phyloP scores from a whole-genome alignment of 2,888 invertebrate species.

The Tenthredo notha region DNA sequence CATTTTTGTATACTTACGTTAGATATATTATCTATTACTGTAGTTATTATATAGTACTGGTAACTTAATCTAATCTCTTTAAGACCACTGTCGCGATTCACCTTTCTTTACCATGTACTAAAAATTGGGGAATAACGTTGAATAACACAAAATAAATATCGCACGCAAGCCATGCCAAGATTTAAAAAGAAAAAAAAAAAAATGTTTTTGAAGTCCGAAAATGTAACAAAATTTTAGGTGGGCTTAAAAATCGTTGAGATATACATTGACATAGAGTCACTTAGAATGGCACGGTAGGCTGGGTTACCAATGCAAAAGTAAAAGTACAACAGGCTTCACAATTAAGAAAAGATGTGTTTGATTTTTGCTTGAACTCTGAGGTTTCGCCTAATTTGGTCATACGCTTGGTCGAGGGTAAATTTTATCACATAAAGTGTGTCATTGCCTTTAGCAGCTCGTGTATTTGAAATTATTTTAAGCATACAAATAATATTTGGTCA shows the following conservation, averaged over 20 bases:
- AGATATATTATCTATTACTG: conserved; percentile 26
- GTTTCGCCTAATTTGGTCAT: not conserved
- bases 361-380: not conserved
- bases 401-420: not conserved
- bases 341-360: not conserved
- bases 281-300: conserved; percentile 36
- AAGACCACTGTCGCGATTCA: not conserved
- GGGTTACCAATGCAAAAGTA: not conserved
- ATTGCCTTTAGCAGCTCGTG: not conserved
- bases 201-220: not conserved
- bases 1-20: conserved; percentile 45
- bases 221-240: not conserved
- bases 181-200: not conserved
- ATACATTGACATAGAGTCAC: conserved; percentile 14
- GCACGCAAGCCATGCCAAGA: not conserved
- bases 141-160: not conserved
- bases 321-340: conserved; percentile 1
- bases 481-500: not conserved
- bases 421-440: not conserved
- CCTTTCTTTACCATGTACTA: not conserved
- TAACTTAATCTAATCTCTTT: conserved; percentile 2
- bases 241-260: not conserved
- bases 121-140: not conserved
- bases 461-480: not conserved
- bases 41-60: not conserved